These are phyloP conservation scores for Gila orcuttii DNA, from an alignment of 2,113 vertebrate genomes.

Conservation along the genomic window DNA sequence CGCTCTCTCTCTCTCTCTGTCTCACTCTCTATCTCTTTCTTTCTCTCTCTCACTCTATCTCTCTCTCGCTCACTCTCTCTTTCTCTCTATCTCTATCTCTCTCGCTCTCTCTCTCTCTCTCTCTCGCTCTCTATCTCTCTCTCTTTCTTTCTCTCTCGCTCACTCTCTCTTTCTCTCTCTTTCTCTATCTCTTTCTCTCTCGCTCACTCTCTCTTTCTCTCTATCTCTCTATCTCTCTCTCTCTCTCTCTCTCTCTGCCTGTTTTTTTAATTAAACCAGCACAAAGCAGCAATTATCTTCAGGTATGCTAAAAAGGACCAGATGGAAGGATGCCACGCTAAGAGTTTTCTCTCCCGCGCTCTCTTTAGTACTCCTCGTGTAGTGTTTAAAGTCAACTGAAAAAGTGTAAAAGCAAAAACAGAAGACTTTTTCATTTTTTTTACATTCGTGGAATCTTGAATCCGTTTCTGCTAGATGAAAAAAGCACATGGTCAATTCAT, in stretches of 20 bases:
- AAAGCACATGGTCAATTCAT: not conserved
- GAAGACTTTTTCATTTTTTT: conserved; percentile 46
- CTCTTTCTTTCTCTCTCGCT: too few relatives aligned
- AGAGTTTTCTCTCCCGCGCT: conserved; percentile 17
- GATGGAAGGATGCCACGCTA: conserved; percentile 54
- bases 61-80: too few relatives aligned
- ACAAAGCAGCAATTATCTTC: conserved; percentile 62
- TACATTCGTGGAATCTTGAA: not conserved
- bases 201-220: too few relatives aligned
- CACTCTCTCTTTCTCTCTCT: too few relatives aligned
- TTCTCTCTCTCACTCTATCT: too few relatives aligned
- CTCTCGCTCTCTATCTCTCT: too few relatives aligned
- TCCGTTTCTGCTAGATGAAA: not conserved
- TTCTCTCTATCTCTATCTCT: too few relatives aligned
- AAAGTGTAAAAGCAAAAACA: conserved; percentile 53
- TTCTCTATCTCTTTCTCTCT: too few relatives aligned
- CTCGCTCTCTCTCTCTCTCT: conserved; percentile 1
- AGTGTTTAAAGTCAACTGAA: conserved; percentile 57
- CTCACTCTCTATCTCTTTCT: too few relatives aligned
- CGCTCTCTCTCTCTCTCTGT: too few relatives aligned
- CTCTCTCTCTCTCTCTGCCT: not conserved
- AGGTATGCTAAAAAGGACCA: conserved; percentile 45
- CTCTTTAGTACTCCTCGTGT: conserved; percentile 13
- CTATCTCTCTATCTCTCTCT: not conserved
- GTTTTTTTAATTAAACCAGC: conserved; percentile 41